These are phyloP conservation scores for Dendrolimus kikuchii DNA, from an alignment of 1,140 invertebrate species.

Conservation along the genomic window DNA sequence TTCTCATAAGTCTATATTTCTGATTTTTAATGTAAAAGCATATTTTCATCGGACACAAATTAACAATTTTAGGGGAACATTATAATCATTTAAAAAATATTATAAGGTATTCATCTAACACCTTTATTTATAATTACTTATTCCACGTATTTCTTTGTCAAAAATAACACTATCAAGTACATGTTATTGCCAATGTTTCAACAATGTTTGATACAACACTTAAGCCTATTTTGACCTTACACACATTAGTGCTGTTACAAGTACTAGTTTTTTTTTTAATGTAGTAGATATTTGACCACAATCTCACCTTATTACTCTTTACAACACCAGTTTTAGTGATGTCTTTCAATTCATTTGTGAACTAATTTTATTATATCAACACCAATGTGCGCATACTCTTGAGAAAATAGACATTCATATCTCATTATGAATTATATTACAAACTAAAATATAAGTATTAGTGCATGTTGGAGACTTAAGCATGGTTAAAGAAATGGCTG, in stretches of 20 bases:
- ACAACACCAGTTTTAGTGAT: too few species aligned
- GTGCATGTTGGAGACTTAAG: slow-evolving; percentile 28
- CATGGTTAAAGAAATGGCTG: slow-evolving; percentile 17
- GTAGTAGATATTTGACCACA: too few species aligned
- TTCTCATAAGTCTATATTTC: slow-evolving; percentile 5
- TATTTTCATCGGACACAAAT: slow-evolving; percentile 33
- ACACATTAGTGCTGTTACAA: too few species aligned
- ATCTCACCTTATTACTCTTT: too few species aligned
- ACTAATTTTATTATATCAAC: slow-evolving; percentile 19
- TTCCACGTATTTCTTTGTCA: slow-evolving; percentile 24
- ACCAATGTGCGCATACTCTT: too few species aligned
- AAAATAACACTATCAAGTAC: slow-evolving; percentile 27
- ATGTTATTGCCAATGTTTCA: slow-evolving; percentile 20
- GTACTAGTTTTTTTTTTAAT: too few species aligned
- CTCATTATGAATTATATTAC: slow-evolving; percentile 29
- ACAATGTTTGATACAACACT: slow-evolving; percentile 28
- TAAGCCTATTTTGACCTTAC: slow-evolving; percentile 5
- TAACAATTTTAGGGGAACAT: slow-evolving; percentile 53
- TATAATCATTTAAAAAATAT: slow-evolving; percentile 44
- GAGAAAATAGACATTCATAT: slow-evolving; percentile 20
- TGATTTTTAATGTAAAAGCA: slow-evolving; percentile 43
- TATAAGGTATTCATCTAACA: slow-evolving; percentile 25
- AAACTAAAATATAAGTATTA: slow-evolving; percentile 27
- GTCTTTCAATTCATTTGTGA: neutral
- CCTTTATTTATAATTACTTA: slow-evolving; percentile 33